A percentile compares a stretch with the other conserved stretches of the same genome.
phyloP scores from a whole-genome alignment of 1,140 invertebrate genomes.

The Neodiprion virginianus region DNA sequence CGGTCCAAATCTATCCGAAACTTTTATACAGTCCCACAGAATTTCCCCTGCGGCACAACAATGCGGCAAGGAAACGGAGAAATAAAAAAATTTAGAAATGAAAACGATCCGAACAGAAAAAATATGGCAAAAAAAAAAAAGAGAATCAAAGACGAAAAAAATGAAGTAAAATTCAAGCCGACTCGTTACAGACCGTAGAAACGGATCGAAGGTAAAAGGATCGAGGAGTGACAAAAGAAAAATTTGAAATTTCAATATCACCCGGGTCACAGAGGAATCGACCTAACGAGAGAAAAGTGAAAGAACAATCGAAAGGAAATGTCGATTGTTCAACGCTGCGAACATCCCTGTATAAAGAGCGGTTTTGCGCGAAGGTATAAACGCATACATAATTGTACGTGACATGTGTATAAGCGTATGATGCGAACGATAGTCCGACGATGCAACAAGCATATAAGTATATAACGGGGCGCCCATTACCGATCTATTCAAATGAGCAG shows the following conservation, averaged over 20 bases:
- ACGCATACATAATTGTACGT: background rate
- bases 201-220: background rate
- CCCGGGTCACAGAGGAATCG: background rate
- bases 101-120: background rate
- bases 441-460: no score
- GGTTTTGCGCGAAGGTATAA: background rate
- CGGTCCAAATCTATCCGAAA: background rate
- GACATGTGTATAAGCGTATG: background rate
- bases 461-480: background rate
- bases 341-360: background rate
- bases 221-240: background rate
- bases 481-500: slow-evolving; percentile 54
- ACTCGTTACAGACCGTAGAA: background rate
- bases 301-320: background rate
- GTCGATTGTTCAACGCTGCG: background rate
- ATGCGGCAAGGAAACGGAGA: background rate
- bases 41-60: background rate
- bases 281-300: background rate
- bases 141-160: slow-evolving; percentile 21
- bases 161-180: slow-evolving; percentile 1
- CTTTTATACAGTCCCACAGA: background rate
- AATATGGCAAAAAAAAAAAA: slow-evolving; percentile 20
- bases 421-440: no score
- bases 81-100: background rate
- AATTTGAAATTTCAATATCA: slow-evolving; percentile 1